Conservation (phyloP, 1,140 invertebrate genomes). For the Eupeodes corollae region DNA sequence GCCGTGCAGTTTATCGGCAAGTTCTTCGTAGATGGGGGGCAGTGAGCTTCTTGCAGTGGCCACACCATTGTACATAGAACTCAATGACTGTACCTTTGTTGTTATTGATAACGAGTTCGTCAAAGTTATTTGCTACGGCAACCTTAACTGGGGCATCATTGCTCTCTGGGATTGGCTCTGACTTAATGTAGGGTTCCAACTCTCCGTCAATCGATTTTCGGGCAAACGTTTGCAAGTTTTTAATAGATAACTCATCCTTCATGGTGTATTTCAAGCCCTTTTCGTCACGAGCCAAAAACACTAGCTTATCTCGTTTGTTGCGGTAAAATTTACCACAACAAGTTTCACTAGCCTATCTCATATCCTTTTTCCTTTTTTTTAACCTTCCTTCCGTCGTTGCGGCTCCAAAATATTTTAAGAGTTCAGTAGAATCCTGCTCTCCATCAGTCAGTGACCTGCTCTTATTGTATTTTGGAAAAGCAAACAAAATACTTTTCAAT, state of each 20-base stretch:
- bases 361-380: no score
- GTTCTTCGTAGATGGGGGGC: constrained; percentile 89
- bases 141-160: constrained; percentile 80
- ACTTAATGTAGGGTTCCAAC: constrained; percentile 89
- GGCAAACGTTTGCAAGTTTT: constrained; percentile 79
- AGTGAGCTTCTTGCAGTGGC: constrained; percentile 93
- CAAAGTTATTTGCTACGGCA: constrained; percentile 94
- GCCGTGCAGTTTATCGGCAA: constrained; percentile 78
- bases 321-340: no score
- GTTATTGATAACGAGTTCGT: constrained; percentile 85
- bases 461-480: no score
- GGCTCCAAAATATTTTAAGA: no score
- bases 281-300: constrained; percentile 68
- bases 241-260: constrained; percentile 83
- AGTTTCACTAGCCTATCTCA: no score
- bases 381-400: no score
- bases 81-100: constrained; percentile 91
- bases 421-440: no score
- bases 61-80: constrained; percentile 99
- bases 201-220: constrained; percentile 71
- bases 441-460: no score
- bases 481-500: no score
- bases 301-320: constrained; percentile 86
- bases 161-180: constrained; percentile 80
- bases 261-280: constrained; percentile 85